Conservation (phyloP, 1,140 invertebrate genomes). For the Euura lappo region DNA sequence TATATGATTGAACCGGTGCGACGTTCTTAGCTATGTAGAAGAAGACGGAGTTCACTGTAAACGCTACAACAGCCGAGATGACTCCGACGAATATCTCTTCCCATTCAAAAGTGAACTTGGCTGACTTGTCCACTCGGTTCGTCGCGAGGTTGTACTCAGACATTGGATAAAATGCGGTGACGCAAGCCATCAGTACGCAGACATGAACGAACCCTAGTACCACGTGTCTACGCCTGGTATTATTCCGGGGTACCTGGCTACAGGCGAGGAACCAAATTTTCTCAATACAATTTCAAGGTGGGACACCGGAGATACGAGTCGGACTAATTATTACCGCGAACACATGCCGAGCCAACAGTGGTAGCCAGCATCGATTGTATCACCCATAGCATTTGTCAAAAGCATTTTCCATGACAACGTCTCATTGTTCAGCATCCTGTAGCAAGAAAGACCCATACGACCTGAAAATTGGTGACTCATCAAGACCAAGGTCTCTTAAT, state of each 20-base stretch:
- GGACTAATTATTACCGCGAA: neutral
- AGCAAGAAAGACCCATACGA: slow-evolving; percentile 8
- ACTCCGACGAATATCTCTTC: neutral
- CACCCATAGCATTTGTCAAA: slow-evolving; percentile 5
- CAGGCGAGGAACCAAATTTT: too few species aligned
- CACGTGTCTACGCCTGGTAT: slow-evolving; percentile 5
- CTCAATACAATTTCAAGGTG: neutral
- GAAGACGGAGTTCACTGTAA: neutral
- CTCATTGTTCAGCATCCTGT: slow-evolving; percentile 7
- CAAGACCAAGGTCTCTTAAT: neutral
- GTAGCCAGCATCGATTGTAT: neutral
- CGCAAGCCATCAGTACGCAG: neutral
- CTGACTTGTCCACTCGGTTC: neutral
- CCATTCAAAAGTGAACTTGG: neutral
- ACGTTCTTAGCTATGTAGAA: neutral
- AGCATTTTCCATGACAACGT: slow-evolving; percentile 1
- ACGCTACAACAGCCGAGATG: neutral
- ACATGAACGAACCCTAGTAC: neutral
- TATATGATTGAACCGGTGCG: slow-evolving; percentile 1
- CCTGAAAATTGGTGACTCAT: neutral
- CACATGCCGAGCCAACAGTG: neutral
- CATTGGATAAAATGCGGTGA: slow-evolving; percentile 9
- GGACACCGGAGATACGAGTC: too few species aligned
- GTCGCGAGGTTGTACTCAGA: neutral
- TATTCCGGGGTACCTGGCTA: neutral